Base-by-base conservation (phyloP, 2,797 vertebrate species). In the Garrulus glandarius region DNA sequence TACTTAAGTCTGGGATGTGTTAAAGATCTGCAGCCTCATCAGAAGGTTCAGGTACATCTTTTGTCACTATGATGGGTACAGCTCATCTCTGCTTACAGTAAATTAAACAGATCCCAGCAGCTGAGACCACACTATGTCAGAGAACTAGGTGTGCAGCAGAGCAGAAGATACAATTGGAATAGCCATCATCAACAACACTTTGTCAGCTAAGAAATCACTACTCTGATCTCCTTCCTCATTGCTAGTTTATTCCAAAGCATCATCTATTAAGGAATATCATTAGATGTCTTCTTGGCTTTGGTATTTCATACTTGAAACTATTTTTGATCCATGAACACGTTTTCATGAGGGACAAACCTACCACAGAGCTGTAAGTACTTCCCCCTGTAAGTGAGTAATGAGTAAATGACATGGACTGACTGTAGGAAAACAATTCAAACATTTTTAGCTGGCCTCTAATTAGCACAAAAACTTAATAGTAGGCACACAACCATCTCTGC, bases 161-260 rank as follows among this genome's bases (percentile, higher is more conserved):
- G 94, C 93, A 96, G 75, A 97, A 96, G 96, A 97, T 90, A 52
- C 70, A 87, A 94, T 15, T 92, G 93, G 95, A 96, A 92, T 43
- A 95, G 64, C 82, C 83, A 87, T 91, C 89, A 95, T 61, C 61
- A 93, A 69, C 93, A 96, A 88, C 86, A 76, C 47, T 84, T 92
- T 46, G 49, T 88, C 64, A 57, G 83, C 96, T 96, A 97, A 97
- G 81, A 96, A 96, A 97, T 84, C 6, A 96, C 82, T 96, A 55
- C 89, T 91, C 78, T 74, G 80, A 94, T 77, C 83, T 96, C 84
- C 68, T 44, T 88, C 89, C 69, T 90, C 53, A 80, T 77, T 77
- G 72, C 53, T 71, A 84, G 95, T 97, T 96, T 96, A 93, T 97
- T 95, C 85, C 81, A 95, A 96, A 96, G 47, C 59, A 89, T 90